phyloP scores from a whole-genome alignment of 2,888 invertebrate genomes.

The Limnephilus marmoratus region DNA sequence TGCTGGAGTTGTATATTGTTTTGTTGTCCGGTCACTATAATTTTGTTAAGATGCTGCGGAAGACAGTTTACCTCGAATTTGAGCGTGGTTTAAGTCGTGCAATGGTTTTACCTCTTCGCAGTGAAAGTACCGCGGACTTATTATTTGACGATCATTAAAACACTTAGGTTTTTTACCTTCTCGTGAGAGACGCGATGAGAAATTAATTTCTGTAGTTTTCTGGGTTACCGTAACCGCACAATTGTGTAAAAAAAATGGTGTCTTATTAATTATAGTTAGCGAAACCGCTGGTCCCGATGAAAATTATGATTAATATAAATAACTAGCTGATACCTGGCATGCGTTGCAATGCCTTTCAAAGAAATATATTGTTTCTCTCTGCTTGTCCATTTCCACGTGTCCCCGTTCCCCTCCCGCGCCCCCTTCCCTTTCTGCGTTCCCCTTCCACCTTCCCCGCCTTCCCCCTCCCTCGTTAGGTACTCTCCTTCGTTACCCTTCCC shows the following conservation, averaged over 20 bases:
- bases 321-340: background rate
- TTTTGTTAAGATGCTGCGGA: background rate
- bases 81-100: background rate
- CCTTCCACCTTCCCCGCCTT: too few relatives aligned
- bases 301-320: background rate
- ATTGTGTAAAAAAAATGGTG: background rate
- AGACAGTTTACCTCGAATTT: background rate
- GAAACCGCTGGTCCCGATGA: too few relatives aligned
- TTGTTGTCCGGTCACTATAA: too few relatives aligned
- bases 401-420: too few relatives aligned
- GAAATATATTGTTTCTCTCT: too few relatives aligned
- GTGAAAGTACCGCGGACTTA: conserved; percentile 27
- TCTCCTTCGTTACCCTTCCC: too few relatives aligned
- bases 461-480: too few relatives aligned
- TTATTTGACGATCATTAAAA: background rate
- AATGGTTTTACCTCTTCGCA: background rate
- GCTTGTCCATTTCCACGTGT: too few relatives aligned
- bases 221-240: background rate
- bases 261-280: background rate
- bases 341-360: too few relatives aligned
- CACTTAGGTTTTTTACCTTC: conserved; percentile 23
- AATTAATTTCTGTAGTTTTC: background rate
- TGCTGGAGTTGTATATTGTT: too few relatives aligned
- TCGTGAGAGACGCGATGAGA: background rate
- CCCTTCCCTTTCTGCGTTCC: too few relatives aligned